Percentiles rank a stretch among this genome's conserved stretches.
These are phyloP conservation scores for Pantherophis vulpinus DNA, from an alignment of 2,797 vertebrate genomes.

Conservation along the genomic window DNA sequence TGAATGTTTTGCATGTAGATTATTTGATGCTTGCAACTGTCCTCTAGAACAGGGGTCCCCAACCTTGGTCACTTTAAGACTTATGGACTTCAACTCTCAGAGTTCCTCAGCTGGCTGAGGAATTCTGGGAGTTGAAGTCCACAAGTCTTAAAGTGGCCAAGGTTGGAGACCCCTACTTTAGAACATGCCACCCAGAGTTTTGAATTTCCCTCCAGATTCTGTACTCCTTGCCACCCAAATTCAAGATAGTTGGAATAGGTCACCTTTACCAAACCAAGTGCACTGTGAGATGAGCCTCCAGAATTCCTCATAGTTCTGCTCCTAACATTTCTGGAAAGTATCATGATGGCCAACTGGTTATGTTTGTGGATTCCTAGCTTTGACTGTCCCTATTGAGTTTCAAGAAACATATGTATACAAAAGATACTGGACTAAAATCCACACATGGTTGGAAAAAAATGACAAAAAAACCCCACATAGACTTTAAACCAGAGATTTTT, in stretches of 20 bases:
- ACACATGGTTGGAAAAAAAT: no score
- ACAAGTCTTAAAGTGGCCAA: no score
- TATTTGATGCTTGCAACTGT: no score
- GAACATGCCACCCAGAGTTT: not conserved
- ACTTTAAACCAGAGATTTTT: no score
- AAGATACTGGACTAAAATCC: no score
- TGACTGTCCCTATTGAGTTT: not conserved
- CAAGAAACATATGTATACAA: not conserved
- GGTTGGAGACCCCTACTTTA: no score
- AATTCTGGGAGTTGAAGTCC: no score
- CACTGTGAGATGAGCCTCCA: not conserved
- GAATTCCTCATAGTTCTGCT: not conserved
- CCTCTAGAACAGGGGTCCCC: not conserved
- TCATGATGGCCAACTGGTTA: not conserved
- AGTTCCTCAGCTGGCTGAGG: no score
- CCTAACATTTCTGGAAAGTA: not conserved
- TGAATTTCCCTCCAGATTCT: not conserved
- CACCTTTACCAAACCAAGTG: not conserved
- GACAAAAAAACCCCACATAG: no score
- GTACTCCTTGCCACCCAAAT: not conserved
- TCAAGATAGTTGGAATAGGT: not conserved
- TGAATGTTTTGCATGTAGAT: no score
- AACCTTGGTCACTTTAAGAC: no score
- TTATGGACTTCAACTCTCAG: no score
- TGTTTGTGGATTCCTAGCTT: not conserved